Evolutionary conservation across 1,140 invertebrate species (phyloP).

Genomic region (Lucilia cuprina): DNA sequence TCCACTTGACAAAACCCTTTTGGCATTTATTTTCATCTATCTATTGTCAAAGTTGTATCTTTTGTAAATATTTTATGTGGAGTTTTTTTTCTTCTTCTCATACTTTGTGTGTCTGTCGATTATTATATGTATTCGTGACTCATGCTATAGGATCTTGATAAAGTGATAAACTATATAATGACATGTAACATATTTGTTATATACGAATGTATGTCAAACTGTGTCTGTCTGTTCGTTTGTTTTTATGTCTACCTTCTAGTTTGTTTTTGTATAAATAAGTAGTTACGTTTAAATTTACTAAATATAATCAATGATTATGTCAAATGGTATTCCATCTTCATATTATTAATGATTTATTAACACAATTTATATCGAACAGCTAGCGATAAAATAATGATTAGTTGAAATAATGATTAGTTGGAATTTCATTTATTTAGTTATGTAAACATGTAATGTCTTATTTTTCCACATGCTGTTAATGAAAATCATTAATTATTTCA

Average conservation of each 20-base stretch:
- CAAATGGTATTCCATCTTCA: background rate
- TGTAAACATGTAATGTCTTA: too few species aligned
- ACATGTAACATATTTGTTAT: background rate
- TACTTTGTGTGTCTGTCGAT: background rate
- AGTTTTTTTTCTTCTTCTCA: background rate
- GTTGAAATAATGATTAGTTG: background rate
- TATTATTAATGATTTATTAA: background rate
- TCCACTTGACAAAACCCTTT: conserved; percentile 13
- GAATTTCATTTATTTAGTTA: too few species aligned
- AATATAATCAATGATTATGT: background rate
- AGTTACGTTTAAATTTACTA: background rate
- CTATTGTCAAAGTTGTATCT: background rate
- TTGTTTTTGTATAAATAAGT: too few species aligned
- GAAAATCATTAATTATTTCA: too few species aligned
- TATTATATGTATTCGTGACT: background rate
- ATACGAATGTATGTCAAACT: too few species aligned
- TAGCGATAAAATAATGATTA: background rate
- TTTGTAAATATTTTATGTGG: background rate
- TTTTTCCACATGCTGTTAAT: too few species aligned
- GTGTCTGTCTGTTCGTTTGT: too few species aligned
- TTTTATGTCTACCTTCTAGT: too few species aligned
- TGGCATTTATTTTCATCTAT: background rate
- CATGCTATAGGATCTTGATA: background rate
- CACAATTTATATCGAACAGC: background rate
- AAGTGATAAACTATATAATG: background rate